Percentiles rank a stretch among this genome's conserved stretches.
These are phyloP conservation scores for Galleria mellonella DNA, from an alignment of 1,140 invertebrate species.

Conservation along the genomic window DNA sequence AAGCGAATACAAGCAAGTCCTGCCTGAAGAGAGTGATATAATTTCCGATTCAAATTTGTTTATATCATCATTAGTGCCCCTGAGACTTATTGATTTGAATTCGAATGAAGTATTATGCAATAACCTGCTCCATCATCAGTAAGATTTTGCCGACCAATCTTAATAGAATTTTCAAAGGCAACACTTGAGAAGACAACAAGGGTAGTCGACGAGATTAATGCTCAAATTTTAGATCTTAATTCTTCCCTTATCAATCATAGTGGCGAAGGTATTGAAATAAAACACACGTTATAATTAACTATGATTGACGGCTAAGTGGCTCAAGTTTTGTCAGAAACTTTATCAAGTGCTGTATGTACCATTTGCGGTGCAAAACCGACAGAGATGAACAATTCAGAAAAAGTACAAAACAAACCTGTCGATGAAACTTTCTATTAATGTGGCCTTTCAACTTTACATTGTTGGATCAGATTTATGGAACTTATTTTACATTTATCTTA, in stretches of 20 bases:
- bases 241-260: neutral
- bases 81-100: neutral
- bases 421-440: neutral
- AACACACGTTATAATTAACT: constrained; percentile 1
- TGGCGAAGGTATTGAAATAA: neutral
- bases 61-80: constrained; percentile 1
- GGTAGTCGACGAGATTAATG: neutral
- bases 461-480: neutral
- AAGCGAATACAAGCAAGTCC: constrained; percentile 4
- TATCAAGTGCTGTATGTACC: constrained; percentile 1
- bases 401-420: neutral
- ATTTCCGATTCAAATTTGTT: constrained; percentile 2
- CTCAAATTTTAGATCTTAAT: neutral
- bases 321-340: constrained; percentile 3
- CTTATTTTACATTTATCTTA: neutral
- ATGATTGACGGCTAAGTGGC: constrained; percentile 3
- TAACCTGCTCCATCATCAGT: neutral
- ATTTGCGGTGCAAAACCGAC: constrained; percentile 1
- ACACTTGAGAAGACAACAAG: neutral
- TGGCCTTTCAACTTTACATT: constrained; percentile 1
- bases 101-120: neutral
- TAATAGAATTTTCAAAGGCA: constrained; percentile 3
- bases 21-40: constrained; percentile 1
- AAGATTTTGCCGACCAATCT: constrained; percentile 1
- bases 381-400: constrained; percentile 4